A percentile compares a stretch with the other conserved stretches of the same genome.
Conservation (phyloP, 2,797 vertebrate species). For the Enteromius mattozi region DNA sequence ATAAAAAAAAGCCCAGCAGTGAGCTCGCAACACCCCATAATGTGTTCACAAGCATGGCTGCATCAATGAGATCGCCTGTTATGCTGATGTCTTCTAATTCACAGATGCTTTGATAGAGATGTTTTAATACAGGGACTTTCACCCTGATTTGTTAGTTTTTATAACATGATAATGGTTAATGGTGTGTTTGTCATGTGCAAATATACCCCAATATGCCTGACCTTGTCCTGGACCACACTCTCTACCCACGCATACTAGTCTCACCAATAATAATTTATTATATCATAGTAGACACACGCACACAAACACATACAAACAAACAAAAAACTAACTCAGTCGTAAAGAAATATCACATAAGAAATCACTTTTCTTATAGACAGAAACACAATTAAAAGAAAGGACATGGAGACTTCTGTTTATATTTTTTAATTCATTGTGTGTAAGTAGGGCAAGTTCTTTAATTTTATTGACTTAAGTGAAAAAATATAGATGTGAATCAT, state of each 20-base stretch:
- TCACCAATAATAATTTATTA: neutral
- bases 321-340: neutral
- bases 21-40: neutral
- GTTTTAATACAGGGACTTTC: conserved; percentile 22
- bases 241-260: neutral
- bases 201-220: neutral
- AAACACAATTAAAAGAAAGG: neutral
- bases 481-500: no score
- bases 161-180: neutral
- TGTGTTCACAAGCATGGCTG: conserved; percentile 5
- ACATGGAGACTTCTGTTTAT: neutral
- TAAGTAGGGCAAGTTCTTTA: no score
- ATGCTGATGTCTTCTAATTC: neutral
- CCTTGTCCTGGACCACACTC: neutral
- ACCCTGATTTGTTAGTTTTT: conserved; percentile 1
- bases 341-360: neutral
- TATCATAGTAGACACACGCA: no score
- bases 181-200: conserved; percentile 27
- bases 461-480: no score
- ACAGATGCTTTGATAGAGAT: neutral
- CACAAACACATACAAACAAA: neutral
- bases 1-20: conserved; percentile 30
- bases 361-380: neutral
- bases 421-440: neutral
- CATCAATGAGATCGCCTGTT: neutral